phyloP scores from a whole-genome alignment of 2,888 invertebrate genomes.

The Dioctria rufipes region DNA sequence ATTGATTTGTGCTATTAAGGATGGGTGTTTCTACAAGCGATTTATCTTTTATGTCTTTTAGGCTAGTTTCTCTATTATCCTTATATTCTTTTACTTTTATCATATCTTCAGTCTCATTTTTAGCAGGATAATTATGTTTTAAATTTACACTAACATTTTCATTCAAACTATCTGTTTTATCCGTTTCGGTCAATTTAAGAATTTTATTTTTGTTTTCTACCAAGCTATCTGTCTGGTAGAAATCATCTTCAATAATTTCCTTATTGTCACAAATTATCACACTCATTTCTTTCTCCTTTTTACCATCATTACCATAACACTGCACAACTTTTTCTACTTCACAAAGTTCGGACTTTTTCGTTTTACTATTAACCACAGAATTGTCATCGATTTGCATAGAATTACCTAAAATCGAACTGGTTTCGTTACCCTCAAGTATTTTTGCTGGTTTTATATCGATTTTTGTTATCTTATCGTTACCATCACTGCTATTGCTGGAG shows the following conservation, averaged over 20 bases:
- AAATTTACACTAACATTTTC: not conserved
- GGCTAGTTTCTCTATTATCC: no score
- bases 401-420: not conserved
- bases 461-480: constrained; percentile 38
- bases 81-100: not conserved
- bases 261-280: not conserved
- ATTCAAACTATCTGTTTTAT: not conserved
- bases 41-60: no score
- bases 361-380: not conserved
- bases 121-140: not conserved
- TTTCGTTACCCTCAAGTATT: not conserved
- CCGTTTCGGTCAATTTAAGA: not conserved
- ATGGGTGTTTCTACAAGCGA: not conserved
- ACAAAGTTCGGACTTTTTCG: constrained; percentile 4
- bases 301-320: not conserved
- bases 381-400: not conserved
- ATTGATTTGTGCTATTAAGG: no score
- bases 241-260: no score
- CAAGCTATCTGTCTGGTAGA: no score
- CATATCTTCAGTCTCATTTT: constrained; percentile 7
- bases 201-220: no score
- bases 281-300: not conserved
- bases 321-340: not conserved
- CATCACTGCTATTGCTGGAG: not conserved
- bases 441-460: constrained; percentile 29